Conservation (phyloP, 1,140 invertebrate genomes). For the Rhopalosiphum padi region DNA sequence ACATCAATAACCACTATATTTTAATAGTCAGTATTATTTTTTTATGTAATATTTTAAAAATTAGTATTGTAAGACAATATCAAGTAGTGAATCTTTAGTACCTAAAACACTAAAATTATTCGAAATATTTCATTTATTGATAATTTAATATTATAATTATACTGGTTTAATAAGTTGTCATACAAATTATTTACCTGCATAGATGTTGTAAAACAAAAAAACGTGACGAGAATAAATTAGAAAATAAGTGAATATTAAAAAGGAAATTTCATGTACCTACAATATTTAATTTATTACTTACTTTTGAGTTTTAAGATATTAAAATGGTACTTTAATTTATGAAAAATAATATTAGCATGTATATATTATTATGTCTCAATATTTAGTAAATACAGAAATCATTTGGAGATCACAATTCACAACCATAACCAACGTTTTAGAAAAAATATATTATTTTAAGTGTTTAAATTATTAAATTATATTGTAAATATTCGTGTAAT, state of each 20-base stretch:
- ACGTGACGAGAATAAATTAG: slow-evolving; percentile 33
- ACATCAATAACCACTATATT: background rate
- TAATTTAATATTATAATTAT: background rate
- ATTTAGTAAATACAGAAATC: background rate
- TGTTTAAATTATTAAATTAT: background rate
- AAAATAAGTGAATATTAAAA: background rate
- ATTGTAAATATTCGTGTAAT: background rate
- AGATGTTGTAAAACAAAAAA: background rate
- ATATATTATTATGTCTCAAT: background rate
- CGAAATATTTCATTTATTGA: background rate
- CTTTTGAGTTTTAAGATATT: background rate
- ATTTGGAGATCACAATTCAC: background rate
- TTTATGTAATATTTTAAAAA: background rate
- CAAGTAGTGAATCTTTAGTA: background rate
- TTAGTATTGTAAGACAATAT: background rate
- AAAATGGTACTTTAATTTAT: background rate
- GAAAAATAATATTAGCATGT: background rate
- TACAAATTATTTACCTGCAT: background rate
- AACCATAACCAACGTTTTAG: background rate
- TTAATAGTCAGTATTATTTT: background rate
- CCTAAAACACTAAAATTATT: background rate
- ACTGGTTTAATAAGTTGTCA: slow-evolving; percentile 12
- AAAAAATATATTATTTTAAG: background rate
- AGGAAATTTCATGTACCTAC: background rate
- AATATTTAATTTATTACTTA: slow-evolving; percentile 15